Base-by-base conservation (phyloP, 1,140 invertebrate species). In the Scaptomyza montana region DNA sequence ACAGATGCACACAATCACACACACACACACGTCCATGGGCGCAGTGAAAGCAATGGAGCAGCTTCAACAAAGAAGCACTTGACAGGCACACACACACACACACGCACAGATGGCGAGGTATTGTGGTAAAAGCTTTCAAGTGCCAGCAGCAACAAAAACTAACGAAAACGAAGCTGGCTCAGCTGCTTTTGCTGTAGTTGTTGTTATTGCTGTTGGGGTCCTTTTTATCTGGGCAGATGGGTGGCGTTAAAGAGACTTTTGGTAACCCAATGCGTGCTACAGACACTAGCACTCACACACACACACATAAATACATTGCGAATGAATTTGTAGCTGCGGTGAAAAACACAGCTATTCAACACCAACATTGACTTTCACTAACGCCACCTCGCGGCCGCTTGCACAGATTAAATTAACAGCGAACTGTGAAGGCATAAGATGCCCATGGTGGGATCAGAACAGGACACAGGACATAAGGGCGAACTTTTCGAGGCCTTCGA, bases 111-210 rank as follows among this genome's bases (percentile, higher is more conserved):
- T 5, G n/a, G 39, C 3, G 28, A 62, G 45, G 51, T 69, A 87
- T 84, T 89, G 85, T 84, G 79, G 79, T 89, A 87, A 89, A 89
- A 89, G 84, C 84, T 89, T 89, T 89, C 84, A 89, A 89, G 84
- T 89, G 74, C 19, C 84, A 89, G 50, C 67, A 80, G 53, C 67
- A 80, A 46, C 81, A 75, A 74, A 74, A 68, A 67, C 39, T 55
- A 68, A 80, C 60, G 63, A 78, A 63, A 57, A 25, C 57, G 65
- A 84, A 62, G 76, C 79, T 60, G 84, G 57, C 64, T 57, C 63
- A 36, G 54, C 51, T 49, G 57, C 50, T 41, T 77, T 51, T 51
- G 59, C 57, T 51, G 9, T 33, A 60, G 62, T 8, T 45, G 56
- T 60, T 60, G 43, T 47, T 62, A 25, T 8, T 50, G 62, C 54